phyloP scores from a whole-genome alignment of 1,140 invertebrate species.

The Stegodyphus dumicola region DNA sequence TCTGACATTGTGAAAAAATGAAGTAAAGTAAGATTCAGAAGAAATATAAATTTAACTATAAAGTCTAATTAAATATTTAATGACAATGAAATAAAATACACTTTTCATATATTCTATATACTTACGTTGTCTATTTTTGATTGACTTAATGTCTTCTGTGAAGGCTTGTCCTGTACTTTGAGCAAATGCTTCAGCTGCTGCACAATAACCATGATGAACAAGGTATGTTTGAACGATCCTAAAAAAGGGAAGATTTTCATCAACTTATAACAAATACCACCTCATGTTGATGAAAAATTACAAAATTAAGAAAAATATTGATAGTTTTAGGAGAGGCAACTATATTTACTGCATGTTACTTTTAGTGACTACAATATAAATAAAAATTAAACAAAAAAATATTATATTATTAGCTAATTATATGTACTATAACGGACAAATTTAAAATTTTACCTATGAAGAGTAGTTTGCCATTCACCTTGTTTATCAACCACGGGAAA shows the following conservation, averaged over 20 bases:
- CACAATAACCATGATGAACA: conserved; percentile 96
- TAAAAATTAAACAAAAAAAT: background rate
- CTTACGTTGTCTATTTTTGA: conserved; percentile 97
- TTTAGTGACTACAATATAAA: background rate
- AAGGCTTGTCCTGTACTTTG: conserved; percentile 89
- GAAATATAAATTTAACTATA: no score
- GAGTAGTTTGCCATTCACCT: conserved; percentile 85
- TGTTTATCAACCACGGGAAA: conserved; percentile 87
- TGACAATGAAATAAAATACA: background rate
- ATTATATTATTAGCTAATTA: no score
- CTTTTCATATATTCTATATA: conserved; percentile 51
- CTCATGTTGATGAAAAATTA: no score
- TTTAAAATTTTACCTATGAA: conserved; percentile 39
- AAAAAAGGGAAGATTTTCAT: conserved; percentile 54
- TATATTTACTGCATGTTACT: background rate
- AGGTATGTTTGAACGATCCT: conserved; percentile 98
- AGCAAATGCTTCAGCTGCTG: conserved; percentile 96
- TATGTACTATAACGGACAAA: background rate
- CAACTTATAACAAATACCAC: no score
- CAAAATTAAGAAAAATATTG: no score
- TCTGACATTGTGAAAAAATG: no score
- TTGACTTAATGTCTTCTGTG: conserved; percentile 92
- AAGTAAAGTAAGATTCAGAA: no score
- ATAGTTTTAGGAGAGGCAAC: background rate
- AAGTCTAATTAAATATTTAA: no score